Conservation (phyloP, 2,888 invertebrate genomes). For the Drepanosiphum platanoidis region DNA sequence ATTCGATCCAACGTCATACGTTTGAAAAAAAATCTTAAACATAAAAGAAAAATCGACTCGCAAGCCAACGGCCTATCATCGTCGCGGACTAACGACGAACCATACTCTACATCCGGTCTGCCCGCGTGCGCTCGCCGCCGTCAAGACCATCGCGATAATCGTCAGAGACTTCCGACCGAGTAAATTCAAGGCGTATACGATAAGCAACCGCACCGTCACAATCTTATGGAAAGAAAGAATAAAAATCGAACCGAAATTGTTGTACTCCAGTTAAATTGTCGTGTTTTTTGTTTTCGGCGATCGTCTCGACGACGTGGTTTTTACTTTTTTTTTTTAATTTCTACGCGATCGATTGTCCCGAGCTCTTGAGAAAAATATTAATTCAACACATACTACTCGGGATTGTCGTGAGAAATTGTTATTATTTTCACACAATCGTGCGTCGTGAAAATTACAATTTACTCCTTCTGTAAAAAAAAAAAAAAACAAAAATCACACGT, state of each 20-base stretch:
- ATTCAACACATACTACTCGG: neutral
- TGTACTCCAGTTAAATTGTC: too few relatives aligned
- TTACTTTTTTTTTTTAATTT: neutral
- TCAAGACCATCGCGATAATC: neutral
- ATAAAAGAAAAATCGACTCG: too few relatives aligned
- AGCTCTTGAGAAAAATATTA: neutral
- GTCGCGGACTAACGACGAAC: too few relatives aligned
- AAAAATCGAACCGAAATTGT: neutral
- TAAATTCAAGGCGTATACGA: neutral
- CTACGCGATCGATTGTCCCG: neutral
- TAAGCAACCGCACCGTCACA: neutral
- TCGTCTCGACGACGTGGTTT: neutral
- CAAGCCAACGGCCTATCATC: too few relatives aligned
- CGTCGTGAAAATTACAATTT: neutral
- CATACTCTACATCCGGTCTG: too few relatives aligned
- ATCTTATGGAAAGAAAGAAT: too few relatives aligned
- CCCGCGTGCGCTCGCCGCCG: neutral
- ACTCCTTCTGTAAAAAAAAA: too few relatives aligned
- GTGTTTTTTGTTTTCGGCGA: neutral
- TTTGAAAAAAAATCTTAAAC: too few relatives aligned
- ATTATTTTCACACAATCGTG: constrained; percentile 13
- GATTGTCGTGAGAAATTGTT: neutral
- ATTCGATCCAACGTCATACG: too few relatives aligned
- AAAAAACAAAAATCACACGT: too few relatives aligned
- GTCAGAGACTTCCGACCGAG: neutral